Conservation (phyloP, 2,888 invertebrate genomes). For the Mesochorus sp. region DNA sequence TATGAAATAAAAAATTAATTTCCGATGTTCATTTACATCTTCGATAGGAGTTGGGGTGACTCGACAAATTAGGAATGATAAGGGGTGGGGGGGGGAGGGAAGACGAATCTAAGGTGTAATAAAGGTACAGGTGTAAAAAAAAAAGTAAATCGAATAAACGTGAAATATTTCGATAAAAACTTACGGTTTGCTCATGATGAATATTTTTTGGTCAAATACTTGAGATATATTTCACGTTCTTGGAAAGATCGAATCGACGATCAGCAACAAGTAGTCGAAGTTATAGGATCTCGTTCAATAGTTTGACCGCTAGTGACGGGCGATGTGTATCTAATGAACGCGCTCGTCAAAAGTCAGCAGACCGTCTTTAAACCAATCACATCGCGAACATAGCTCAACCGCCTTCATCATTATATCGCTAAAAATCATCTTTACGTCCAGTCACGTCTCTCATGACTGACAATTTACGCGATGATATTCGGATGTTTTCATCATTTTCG, state of each 20-base stretch:
- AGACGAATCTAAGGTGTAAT: not conserved
- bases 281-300: constrained; percentile 36
- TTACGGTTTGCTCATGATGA: constrained; percentile 64
- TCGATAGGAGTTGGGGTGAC: constrained; percentile 35
- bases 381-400: constrained; percentile 56
- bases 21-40: not conserved
- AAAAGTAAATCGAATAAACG: not conserved
- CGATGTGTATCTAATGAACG: constrained; percentile 41
- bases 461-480: not conserved
- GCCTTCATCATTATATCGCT: constrained; percentile 57
- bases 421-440: constrained; percentile 44
- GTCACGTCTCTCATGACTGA: constrained; percentile 48
- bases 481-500: not conserved
- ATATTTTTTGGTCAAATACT: constrained; percentile 1
- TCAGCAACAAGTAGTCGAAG: constrained; percentile 68
- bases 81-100: not conserved
- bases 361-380: constrained; percentile 71
- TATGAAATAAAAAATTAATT: not conserved
- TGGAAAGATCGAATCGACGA: constrained; percentile 4
- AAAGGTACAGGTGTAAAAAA: not conserved
- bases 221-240: constrained; percentile 18
- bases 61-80: constrained; percentile 31
- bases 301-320: constrained; percentile 53
- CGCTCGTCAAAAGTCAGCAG: constrained; percentile 69
- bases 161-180: constrained; percentile 26